A percentile compares a stretch with the other conserved stretches of the same genome.
phyloP scores from a whole-genome alignment of 2,113 vertebrate genomes.

The Myrmecobius fasciatus region DNA sequence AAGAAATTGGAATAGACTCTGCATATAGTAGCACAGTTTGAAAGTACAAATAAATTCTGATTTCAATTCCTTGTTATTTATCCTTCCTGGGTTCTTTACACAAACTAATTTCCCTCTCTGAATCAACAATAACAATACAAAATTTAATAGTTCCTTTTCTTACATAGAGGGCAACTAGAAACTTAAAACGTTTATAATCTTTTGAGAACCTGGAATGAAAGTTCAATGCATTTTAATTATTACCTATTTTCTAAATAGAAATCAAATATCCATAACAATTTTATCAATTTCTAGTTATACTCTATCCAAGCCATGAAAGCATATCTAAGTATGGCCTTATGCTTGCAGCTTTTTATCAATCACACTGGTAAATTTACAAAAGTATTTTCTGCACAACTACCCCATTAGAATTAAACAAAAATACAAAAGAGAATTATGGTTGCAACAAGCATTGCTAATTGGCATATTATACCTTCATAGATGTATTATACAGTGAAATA shows the following conservation, averaged over 20 bases:
- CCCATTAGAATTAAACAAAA: neutral
- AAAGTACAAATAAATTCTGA: neutral
- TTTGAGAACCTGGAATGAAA: constrained; percentile 8
- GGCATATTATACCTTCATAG: constrained; percentile 95
- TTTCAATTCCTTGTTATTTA: neutral
- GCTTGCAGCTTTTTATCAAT: constrained; percentile 1
- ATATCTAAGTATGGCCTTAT: neutral
- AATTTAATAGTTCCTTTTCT: neutral
- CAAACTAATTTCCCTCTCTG: neutral
- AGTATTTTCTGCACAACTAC: neutral
- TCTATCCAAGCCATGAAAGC: neutral
- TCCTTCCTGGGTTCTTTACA: neutral
- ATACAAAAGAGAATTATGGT: neutral
- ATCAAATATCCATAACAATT: neutral
- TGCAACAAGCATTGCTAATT: neutral
- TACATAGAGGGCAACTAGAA: constrained; percentile 6
- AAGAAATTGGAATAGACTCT: neutral
- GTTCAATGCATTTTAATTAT: constrained; percentile 31
- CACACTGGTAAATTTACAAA: neutral
- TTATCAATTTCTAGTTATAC: neutral
- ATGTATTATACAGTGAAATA: constrained; percentile 98
- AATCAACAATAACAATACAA: neutral
- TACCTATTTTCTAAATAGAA: constrained; percentile 42
- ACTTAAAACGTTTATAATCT: constrained; percentile 23
- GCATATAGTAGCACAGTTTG: neutral